These are phyloP conservation scores for Drosophila kepulauana DNA, from an alignment of 1,140 invertebrate genomes.

Conservation along the genomic window DNA sequence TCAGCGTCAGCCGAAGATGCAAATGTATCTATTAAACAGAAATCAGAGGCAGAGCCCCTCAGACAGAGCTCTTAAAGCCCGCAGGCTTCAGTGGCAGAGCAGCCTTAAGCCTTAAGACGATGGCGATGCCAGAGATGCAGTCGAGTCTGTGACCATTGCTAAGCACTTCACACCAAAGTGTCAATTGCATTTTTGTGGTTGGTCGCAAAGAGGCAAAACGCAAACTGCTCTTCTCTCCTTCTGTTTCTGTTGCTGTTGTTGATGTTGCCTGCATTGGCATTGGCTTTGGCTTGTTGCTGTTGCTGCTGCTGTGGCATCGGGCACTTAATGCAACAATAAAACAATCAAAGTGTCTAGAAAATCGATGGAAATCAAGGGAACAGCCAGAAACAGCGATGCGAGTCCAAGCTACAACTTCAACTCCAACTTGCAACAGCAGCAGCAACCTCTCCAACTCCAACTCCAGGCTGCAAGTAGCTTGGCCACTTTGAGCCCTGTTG, in stretches of 20 bases:
- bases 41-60: slow-evolving; percentile 59
- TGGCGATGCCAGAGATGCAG: slow-evolving; percentile 6
- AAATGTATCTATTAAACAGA: slow-evolving; percentile 83
- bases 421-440: slow-evolving; percentile 35
- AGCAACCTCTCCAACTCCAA: neutral
- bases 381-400: slow-evolving; percentile 22
- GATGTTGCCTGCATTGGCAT: neutral
- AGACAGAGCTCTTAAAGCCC: slow-evolving; percentile 26
- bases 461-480: slow-evolving; percentile 16
- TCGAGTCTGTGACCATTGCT: slow-evolving; percentile 58
- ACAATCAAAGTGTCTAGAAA: slow-evolving; percentile 83
- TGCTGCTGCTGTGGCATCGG: slow-evolving; percentile 30
- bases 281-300: too few species aligned
- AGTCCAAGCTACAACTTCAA: slow-evolving; percentile 8
- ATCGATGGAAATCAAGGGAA: slow-evolving; percentile 79
- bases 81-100: slow-evolving; percentile 11
- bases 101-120: slow-evolving; percentile 23
- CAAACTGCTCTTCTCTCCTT: neutral
- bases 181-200: slow-evolving; percentile 83
- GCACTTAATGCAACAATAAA: slow-evolving; percentile 82
- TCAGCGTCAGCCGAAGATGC: slow-evolving; percentile 47
- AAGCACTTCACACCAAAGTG: slow-evolving; percentile 82
- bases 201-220: slow-evolving; percentile 55
- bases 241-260: neutral
- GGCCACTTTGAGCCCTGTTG: slow-evolving; percentile 41